Conservation (phyloP, 2,888 invertebrate genomes). For the Chrysolina haemoptera region DNA sequence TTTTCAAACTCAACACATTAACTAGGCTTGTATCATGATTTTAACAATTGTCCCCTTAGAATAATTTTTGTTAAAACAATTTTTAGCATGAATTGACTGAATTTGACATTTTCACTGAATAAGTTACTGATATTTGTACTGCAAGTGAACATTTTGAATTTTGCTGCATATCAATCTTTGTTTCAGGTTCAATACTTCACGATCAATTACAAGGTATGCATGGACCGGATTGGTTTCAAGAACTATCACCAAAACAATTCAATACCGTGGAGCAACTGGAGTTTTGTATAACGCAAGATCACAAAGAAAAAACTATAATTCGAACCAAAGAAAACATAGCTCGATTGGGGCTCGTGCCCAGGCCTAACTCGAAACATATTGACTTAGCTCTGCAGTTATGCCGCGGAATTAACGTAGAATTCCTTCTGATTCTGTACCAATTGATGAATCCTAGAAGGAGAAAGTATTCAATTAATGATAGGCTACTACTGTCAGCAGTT, state of each 20-base stretch:
- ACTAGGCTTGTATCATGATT: too few relatives aligned
- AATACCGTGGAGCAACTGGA: constrained; percentile 57
- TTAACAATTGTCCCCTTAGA: too few relatives aligned
- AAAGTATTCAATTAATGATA: constrained; percentile 65
- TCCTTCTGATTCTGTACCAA: constrained; percentile 65
- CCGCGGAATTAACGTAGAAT: constrained; percentile 64
- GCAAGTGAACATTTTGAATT: too few relatives aligned
- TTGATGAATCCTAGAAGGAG: constrained; percentile 62
- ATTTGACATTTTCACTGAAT: too few relatives aligned
- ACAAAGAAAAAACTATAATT: constrained; percentile 51
- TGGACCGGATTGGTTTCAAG: constrained; percentile 67
- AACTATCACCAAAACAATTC: constrained; percentile 64
- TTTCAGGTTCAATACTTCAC: constrained; percentile 22
- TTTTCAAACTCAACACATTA: too few relatives aligned
- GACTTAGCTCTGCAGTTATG: constrained; percentile 61
- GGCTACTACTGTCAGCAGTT: constrained; percentile 65
- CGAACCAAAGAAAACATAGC: constrained; percentile 60
- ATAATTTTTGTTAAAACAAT: too few relatives aligned
- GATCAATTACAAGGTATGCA: constrained; percentile 39
- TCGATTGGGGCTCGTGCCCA: constrained; percentile 60
- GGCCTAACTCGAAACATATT: constrained; percentile 58
- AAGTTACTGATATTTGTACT: background rate
- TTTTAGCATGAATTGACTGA: too few relatives aligned
- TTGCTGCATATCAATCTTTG: background rate
- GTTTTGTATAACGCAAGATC: constrained; percentile 53